These are phyloP conservation scores for Cryptoblepharus egeriae DNA, from an alignment of 2,797 vertebrate genomes.

Conservation along the genomic window DNA sequence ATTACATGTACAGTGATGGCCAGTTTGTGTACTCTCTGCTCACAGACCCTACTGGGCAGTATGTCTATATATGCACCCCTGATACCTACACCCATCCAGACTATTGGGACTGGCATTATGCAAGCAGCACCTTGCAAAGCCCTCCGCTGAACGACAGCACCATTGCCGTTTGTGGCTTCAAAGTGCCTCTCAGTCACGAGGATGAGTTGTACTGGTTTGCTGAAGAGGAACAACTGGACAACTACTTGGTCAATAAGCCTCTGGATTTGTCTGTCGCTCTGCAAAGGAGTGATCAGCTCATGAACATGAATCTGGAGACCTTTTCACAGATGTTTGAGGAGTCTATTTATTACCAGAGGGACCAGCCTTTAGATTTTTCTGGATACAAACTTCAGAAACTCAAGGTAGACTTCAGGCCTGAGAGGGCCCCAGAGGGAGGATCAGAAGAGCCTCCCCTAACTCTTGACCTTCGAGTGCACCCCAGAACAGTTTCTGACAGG, in stretches of 20 bases:
- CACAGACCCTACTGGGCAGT: slow-evolving; percentile 90
- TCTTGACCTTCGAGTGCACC: slow-evolving; percentile 84
- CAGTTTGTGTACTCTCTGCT: slow-evolving; percentile 93
- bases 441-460: slow-evolving; percentile 76
- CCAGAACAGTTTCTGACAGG: slow-evolving; percentile 46
- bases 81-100: slow-evolving; percentile 77
- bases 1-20: slow-evolving; percentile 93
- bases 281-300: slow-evolving; percentile 86
- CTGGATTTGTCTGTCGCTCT: slow-evolving; percentile 91
- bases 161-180: slow-evolving; percentile 90
- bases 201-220: slow-evolving; percentile 89
- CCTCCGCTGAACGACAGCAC: slow-evolving; percentile 82
- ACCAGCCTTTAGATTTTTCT: slow-evolving; percentile 86
- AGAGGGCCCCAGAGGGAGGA: slow-evolving; percentile 53
- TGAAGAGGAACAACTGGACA: slow-evolving; percentile 80
- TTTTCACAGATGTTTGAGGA: slow-evolving; percentile 92
- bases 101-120: slow-evolving; percentile 76
- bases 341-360: slow-evolving; percentile 83
- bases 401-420: slow-evolving; percentile 82
- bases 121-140: slow-evolving; percentile 74
- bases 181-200: slow-evolving; percentile 89
- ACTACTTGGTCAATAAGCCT: slow-evolving; percentile 83
- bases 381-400: slow-evolving; percentile 88
- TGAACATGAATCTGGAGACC: slow-evolving; percentile 90
- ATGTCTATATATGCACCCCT: slow-evolving; percentile 89